Evolutionary conservation across 2,888 invertebrate species (phyloP).

Genomic region (Polydrusus pterygomalis): DNA sequence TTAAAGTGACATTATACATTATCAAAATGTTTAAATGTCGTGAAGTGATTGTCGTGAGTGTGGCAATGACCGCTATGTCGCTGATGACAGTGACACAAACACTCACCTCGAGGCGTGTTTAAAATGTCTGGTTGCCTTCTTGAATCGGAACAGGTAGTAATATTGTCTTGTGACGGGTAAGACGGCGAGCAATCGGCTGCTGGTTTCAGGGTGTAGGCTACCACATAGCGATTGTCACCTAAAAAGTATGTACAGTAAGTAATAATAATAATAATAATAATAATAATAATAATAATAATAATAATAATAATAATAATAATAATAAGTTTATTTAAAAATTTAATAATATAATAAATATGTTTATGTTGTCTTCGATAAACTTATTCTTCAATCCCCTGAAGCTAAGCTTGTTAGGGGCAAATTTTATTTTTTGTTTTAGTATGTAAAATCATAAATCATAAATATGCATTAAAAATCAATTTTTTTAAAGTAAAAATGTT

Average conservation of each 20-base stretch:
- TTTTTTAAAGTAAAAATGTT: no score
- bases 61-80: constrained; percentile 43
- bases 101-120: constrained; percentile 83
- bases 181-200: constrained; percentile 69
- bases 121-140: constrained; percentile 78
- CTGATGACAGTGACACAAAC: constrained; percentile 60
- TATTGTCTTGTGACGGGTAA: constrained; percentile 57
- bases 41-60: constrained; percentile 54
- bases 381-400: no score
- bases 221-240: constrained; percentile 85
- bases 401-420: no score
- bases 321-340: no score
- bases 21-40: constrained; percentile 60
- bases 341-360: no score
- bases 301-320: no score
- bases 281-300: no score
- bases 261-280: not conserved
- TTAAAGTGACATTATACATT: constrained; percentile 51
- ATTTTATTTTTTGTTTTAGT: no score
- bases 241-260: not conserved
- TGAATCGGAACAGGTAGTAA: constrained; percentile 62
- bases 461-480: no score
- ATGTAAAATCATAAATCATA: no score
- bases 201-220: constrained; percentile 89
- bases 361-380: no score